Base-by-base conservation (phyloP, 2,888 invertebrate genomes). In the Drosophila rellima region DNA sequence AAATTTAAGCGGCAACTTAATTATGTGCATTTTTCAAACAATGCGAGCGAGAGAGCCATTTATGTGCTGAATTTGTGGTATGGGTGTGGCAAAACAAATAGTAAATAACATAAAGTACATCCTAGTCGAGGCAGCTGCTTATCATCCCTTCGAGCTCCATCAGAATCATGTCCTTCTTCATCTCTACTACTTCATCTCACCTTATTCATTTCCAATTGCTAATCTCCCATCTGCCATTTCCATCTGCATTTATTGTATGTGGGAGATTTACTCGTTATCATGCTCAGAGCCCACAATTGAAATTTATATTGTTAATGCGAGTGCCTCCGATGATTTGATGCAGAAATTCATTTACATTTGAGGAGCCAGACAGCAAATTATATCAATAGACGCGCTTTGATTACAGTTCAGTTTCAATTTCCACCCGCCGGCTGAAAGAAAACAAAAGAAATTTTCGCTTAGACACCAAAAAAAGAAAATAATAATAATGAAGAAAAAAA, bases 341-440 rank as follows among this genome's bases (percentile, higher is more conserved):
- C 88, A 72, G 64, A 76, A 77, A 70, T 78, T 85, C 80, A 77
- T 85, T 85, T 85, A 89, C 84, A 88, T 73, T 82, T 70, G 66
- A 75, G 51, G 3, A 15, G 51, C 0, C 33, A 39, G 48, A 0
- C 50, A 47, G 50, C 65, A 70, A 74, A 73, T 77, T 87, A 74
- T 80, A 86, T 83, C 89, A 83, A 88, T 88, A 85, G 86, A 69
- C 80, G 61, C 70, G 78, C 80, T 82, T 86, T 82, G 88, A 89
- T 85, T 90, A 86, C 85, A 88, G 86, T 88, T 85, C 82, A 77
- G 74, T 88, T 88, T 79, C 74, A 74, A 81, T 89, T 89, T 83
- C 56, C 73, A 57, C 56, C 70, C 82, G 56, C 62, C 23, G 63
- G 66, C 59, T 57, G 66, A 80, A 78, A 78, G 64, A 82, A 88